Conservation (phyloP, 2,113 vertebrate species). For the Ictalurus punctatus region DNA sequence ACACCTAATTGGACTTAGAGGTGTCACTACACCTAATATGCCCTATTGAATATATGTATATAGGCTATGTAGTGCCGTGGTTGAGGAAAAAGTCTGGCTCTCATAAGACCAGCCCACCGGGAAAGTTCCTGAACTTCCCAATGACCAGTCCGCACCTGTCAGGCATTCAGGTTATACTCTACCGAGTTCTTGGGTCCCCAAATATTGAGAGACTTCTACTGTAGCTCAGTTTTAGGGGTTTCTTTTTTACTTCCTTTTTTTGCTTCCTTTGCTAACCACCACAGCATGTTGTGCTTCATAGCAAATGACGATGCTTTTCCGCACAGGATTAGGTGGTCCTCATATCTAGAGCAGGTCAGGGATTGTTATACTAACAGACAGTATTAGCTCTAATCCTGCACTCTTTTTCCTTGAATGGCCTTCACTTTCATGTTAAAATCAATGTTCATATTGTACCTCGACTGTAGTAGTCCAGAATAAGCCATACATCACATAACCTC, state of each 20-base stretch:
- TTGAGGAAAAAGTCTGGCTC: no score
- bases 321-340: not conserved
- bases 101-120: no score
- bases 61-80: no score
- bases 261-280: not conserved
- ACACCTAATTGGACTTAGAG: no score
- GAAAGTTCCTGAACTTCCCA: no score
- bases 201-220: not conserved
- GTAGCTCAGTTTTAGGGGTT: not conserved
- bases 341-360: not conserved
- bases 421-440: constrained; percentile 4
- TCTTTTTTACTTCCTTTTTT: not conserved
- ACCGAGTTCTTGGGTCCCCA: not conserved
- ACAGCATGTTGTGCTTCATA: not conserved
- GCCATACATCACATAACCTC: not conserved
- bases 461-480: not conserved
- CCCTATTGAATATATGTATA: no score
- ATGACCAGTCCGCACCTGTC: not conserved
- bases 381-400: not conserved
- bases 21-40: no score
- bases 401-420: not conserved
- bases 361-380: not conserved
- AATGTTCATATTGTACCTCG: not conserved
- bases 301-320: not conserved
- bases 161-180: not conserved